Conservation (phyloP, 2,113 vertebrate genomes). For the Kryptolebias marmoratus region DNA sequence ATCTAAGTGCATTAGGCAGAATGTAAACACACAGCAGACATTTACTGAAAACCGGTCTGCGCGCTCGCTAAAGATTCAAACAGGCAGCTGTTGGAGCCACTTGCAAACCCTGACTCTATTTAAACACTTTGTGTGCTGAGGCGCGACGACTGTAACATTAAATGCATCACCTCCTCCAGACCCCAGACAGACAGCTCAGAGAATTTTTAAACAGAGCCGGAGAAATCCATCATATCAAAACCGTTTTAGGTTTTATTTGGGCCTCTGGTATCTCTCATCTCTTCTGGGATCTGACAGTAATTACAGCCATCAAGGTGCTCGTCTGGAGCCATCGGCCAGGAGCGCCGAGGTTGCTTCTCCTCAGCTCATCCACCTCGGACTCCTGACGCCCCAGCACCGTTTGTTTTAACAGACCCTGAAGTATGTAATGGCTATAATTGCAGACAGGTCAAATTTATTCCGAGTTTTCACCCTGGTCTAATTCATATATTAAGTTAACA, state of each 20-base stretch:
- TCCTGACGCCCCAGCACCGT: slow-evolving; percentile 87
- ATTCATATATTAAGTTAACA: slow-evolving; percentile 86
- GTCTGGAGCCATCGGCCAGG: slow-evolving; percentile 84
- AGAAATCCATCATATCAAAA: slow-evolving; percentile 97
- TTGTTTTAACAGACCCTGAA: slow-evolving; percentile 93
- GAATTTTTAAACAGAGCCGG: slow-evolving; percentile 94
- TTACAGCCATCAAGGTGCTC: slow-evolving; percentile 96
- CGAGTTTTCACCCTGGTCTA: slow-evolving; percentile 64
- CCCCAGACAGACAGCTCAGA: slow-evolving; percentile 88
- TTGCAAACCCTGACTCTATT: slow-evolving; percentile 32
- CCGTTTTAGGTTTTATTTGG: slow-evolving; percentile 98
- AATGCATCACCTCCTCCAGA: slow-evolving; percentile 82
- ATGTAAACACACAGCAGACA: slow-evolving; percentile 75
- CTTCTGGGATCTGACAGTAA: slow-evolving; percentile 94
- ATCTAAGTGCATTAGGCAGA: slow-evolving; percentile 74
- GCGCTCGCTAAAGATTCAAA: slow-evolving; percentile 32
- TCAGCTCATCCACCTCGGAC: slow-evolving; percentile 69
- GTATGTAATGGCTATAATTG: slow-evolving; percentile 90
- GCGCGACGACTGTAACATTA: slow-evolving; percentile 36
- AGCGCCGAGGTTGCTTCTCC: slow-evolving; percentile 84
- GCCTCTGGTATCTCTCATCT: slow-evolving; percentile 92
- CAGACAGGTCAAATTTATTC: slow-evolving; percentile 89
- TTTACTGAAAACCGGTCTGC: slow-evolving; percentile 63
- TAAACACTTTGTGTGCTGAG: slow-evolving; percentile 20
- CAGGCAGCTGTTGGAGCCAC: slow-evolving; percentile 19